These are phyloP conservation scores for Drosophila acutilabella DNA, from an alignment of 2,888 invertebrate species.

Conservation along the genomic window DNA sequence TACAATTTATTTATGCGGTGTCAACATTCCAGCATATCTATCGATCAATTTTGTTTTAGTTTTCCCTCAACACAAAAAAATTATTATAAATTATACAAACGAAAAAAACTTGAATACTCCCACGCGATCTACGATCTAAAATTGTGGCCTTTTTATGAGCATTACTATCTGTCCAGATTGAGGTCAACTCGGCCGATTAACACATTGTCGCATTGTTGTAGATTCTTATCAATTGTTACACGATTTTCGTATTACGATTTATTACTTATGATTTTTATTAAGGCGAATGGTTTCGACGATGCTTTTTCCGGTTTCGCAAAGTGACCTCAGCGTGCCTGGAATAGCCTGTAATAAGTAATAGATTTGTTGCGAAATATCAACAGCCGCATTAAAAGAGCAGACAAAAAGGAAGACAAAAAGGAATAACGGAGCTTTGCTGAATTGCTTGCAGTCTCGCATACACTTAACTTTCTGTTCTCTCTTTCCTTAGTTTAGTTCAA, in stretches of 20 bases:
- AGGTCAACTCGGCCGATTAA: constrained; percentile 69
- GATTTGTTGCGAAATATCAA: no score
- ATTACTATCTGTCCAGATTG: constrained; percentile 63
- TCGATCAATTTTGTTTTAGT: constrained; percentile 38
- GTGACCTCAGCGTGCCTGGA: no score
- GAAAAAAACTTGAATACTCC: constrained; percentile 34
- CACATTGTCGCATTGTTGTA: constrained; percentile 67
- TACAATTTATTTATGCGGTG: constrained; percentile 53
- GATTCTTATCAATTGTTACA: constrained; percentile 75
- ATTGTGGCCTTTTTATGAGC: constrained; percentile 41
- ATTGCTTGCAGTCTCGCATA: no score
- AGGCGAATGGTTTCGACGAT: constrained; percentile 6
- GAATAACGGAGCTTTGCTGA: no score
- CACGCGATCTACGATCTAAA: constrained; percentile 41
- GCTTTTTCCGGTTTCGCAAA: constrained; percentile 38
- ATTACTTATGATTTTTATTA: constrained; percentile 11
- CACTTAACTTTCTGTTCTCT: no score
- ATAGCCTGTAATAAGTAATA: no score
- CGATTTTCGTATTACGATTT: constrained; percentile 66
- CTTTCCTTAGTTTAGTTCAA: no score
- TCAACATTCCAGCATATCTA: constrained; percentile 62
- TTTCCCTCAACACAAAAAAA: constrained; percentile 26
- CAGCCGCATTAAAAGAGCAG: no score
- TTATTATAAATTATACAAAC: no score
- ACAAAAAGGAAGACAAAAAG: no score